Evolutionary conservation across 2,113 vertebrate species (phyloP), one percentile per base, ranked within the genome.

Genomic region (Hoplias malabaricus): DNA sequence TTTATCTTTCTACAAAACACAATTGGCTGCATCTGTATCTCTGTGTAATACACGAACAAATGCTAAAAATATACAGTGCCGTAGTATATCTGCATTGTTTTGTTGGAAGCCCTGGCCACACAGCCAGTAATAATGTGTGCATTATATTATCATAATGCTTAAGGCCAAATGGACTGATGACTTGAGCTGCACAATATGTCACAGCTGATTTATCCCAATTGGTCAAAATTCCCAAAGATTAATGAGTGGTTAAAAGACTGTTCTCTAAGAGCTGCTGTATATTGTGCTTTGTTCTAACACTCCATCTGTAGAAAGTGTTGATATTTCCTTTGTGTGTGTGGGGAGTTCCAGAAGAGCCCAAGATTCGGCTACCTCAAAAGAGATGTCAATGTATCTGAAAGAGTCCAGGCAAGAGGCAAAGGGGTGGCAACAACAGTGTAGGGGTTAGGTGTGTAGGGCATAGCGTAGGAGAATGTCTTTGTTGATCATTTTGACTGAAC

Each of bases 161-260:
- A 43, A 75, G 36, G 43, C 36, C 36, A 75, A 80, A 70, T 74
- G 42, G 29, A 40, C 27, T 13, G n/a, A 57, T 77, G 40, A 59
- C 67, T 57, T 61, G 34, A 56, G 48, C 63, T 78, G 69, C 54
- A n/a, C 57, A 57, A 53, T 56, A 63, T 33, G 61, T 59, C 53
- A 54, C 68, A 53, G 36, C 62, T 73, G 42, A 69, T 78, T 68
- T 53, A 56, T 76, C 56, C 13, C 36, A 69, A 62, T 53, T 23
- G 21, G 46, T 42, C 23, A 54, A 67, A 78, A 69, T 66, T 61
- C 33, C 62, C 43, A 68, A 53, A 40, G 53, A 69, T 31, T 70
- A 54, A 73, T 40, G 53, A 63, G 63, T 54, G 40, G 12, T 27
- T 14, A 23, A 34, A 11, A 69, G 69, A 73, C 21, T 34, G 12